Base-by-base conservation (phyloP, 2,113 vertebrate species). In the Chinchilla lanigera region DNA sequence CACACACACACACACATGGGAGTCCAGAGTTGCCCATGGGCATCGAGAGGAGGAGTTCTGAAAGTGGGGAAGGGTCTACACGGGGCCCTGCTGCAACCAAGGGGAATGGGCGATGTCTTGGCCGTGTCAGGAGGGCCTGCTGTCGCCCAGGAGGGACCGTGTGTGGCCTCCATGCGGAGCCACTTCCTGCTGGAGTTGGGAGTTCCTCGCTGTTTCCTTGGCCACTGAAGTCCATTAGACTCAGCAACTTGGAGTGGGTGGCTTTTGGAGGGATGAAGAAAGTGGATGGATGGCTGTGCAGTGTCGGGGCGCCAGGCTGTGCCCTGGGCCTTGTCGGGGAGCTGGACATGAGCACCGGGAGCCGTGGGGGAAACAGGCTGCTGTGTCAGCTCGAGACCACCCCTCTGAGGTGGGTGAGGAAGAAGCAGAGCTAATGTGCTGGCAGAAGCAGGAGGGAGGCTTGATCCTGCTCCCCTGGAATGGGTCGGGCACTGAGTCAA, bases 111-210 rank as follows among this genome's bases (percentile, higher is more conserved):
- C 2, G n/a, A 50, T 2, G 26, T 41, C 71, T 26, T 2, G 38
- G 71, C 52, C n/a, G 5, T 0, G 47, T 7, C 0, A 3, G 6
- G n/a, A 19, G 56, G 4, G 14, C 12, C 58, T 19, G 41, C 4
- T 2, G 2, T 44, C 38, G 13, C 16, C 63, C 20, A 2, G 52
- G 83, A 20, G 26, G 24, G 54, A 30, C 35, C 14, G 2, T 22
- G 1, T 7, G 38, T 38, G 35, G 67, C 60, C 33, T 65, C 38
- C 71, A 4, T 0, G 9, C 7, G 7, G 73, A 85, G 35, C 71
- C 13, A 65, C 63, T 75, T 54, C 69, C 82, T 17, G 26, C 54
- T 41, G 19, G 5, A 8, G 14, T 1, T 44, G 30, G 80, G 56
- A 41, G 47, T 8, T 58, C 8, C 44, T 60, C 33, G 14, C 19